Percentiles rank a stretch among this genome's conserved stretches.
These are phyloP conservation scores for Hirtodrosophila cameraria DNA, from an alignment of 2,888 invertebrate species.

Conservation along the genomic window DNA sequence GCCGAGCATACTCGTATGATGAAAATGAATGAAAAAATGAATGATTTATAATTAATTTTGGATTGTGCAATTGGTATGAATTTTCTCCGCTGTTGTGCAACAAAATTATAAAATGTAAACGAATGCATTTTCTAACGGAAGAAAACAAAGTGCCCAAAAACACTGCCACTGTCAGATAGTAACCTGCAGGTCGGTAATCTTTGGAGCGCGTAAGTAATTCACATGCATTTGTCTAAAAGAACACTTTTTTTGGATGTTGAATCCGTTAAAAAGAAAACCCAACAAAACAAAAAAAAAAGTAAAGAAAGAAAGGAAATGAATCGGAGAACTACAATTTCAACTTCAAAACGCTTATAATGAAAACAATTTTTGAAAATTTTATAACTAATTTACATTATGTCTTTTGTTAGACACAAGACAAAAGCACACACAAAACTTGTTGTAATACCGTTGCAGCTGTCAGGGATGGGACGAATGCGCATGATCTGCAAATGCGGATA, in stretches of 20 bases:
- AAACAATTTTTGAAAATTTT: slow-evolving; percentile 75
- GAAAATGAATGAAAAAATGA: slow-evolving; percentile 15
- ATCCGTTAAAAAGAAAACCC: slow-evolving; percentile 45
- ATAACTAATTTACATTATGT: slow-evolving; percentile 70
- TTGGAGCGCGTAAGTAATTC: slow-evolving; percentile 64
- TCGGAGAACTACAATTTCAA: slow-evolving; percentile 76
- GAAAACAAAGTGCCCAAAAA: slow-evolving; percentile 56
- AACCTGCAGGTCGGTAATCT: slow-evolving; percentile 8
- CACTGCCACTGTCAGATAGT: slow-evolving; percentile 20
- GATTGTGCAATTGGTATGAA: slow-evolving; percentile 79
- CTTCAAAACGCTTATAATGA: slow-evolving; percentile 78
- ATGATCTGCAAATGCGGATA: slow-evolving; percentile 48
- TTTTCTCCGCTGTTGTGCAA: slow-evolving; percentile 75
- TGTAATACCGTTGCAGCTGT: slow-evolving; percentile 18
- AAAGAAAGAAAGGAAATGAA: slow-evolving; percentile 20
- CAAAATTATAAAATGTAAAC: slow-evolving; percentile 54
- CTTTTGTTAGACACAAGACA: slow-evolving; percentile 64
- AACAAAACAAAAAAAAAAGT: slow-evolving; percentile 8
- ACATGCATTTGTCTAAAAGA: slow-evolving; percentile 67
- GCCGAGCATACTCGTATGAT: slow-evolving; percentile 38
- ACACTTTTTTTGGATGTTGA: slow-evolving; percentile 57
- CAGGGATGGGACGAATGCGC: slow-evolving; percentile 53
- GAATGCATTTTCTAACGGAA: slow-evolving; percentile 71
- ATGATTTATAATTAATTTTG: slow-evolving; percentile 40
- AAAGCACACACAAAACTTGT: slow-evolving; percentile 15